Conservation (phyloP, 2,888 invertebrate species). For the Exephanes ischioxanthus region DNA sequence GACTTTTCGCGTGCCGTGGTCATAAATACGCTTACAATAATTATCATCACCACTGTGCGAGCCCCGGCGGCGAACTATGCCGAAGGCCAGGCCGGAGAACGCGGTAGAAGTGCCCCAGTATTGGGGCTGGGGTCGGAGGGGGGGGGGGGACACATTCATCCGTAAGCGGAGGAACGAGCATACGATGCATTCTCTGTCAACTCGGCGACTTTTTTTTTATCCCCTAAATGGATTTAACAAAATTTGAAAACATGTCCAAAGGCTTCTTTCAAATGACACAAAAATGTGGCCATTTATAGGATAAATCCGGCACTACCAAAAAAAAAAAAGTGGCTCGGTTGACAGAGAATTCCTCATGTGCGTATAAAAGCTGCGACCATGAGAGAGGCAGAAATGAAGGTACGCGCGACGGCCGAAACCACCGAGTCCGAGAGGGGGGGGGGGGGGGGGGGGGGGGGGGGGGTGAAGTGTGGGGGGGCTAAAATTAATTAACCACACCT, state of each 20-base stretch:
- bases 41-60: constrained; percentile 72
- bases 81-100: not conserved
- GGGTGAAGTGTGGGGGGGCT: no score
- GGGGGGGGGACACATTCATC: not conserved
- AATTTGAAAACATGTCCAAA: no score
- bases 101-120: constrained; percentile 25
- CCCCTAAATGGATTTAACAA: no score
- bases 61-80: constrained; percentile 19
- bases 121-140: not conserved
- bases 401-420: constrained; percentile 13
- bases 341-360: no score
- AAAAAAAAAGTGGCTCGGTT: no score
- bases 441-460: no score
- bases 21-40: constrained; percentile 78
- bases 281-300: no score
- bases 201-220: no score
- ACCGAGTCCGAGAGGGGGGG: not conserved
- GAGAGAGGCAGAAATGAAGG: not conserved
- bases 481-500: constrained; percentile 61
- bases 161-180: not conserved
- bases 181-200: no score
- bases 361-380: not conserved
- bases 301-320: no score
- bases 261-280: no score
- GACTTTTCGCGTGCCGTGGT: constrained; percentile 74